Conservation (phyloP, 2,888 invertebrate genomes). For the Camptogramma bilineatum region DNA sequence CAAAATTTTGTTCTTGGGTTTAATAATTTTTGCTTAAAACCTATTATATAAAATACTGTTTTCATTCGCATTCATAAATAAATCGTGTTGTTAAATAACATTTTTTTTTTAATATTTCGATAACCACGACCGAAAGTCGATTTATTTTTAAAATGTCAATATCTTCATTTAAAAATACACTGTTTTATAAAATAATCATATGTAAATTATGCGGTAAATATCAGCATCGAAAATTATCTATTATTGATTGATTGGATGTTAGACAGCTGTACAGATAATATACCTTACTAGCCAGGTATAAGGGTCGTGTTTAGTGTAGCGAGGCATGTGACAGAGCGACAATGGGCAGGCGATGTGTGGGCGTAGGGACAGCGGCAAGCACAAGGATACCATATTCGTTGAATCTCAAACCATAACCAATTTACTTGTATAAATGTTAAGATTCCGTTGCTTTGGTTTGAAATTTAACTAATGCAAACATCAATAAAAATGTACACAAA, state of each 20-base stretch:
- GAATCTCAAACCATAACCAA: slow-evolving; percentile 31
- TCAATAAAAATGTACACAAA: slow-evolving; percentile 48
- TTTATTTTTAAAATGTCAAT: background rate
- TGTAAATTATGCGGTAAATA: slow-evolving; percentile 6
- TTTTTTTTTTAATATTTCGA: background rate
- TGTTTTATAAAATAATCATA: background rate
- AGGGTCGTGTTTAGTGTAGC: slow-evolving; percentile 79
- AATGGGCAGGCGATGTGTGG: slow-evolving; percentile 79
- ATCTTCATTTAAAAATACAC: background rate
- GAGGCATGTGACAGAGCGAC: slow-evolving; percentile 80
- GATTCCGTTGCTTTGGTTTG: slow-evolving; percentile 16
- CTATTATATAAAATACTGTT: background rate
- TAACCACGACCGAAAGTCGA: background rate
- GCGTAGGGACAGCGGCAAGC: slow-evolving; percentile 79
- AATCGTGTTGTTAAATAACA: background rate
- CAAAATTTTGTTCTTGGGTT: background rate
- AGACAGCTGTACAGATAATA: slow-evolving; percentile 54
- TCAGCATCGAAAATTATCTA: too few relatives aligned
- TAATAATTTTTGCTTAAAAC: background rate
- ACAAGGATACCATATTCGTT: slow-evolving; percentile 53
- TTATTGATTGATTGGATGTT: too few relatives aligned
- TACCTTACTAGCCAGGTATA: slow-evolving; percentile 71
- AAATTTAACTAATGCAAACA: slow-evolving; percentile 47
- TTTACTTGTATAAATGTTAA: background rate
- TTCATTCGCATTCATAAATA: background rate